Percentiles rank a stretch among this genome's conserved stretches.
These are phyloP conservation scores for Microtus ochrogaster DNA, from an alignment of 2,113 vertebrate species.

Conservation along the genomic window DNA sequence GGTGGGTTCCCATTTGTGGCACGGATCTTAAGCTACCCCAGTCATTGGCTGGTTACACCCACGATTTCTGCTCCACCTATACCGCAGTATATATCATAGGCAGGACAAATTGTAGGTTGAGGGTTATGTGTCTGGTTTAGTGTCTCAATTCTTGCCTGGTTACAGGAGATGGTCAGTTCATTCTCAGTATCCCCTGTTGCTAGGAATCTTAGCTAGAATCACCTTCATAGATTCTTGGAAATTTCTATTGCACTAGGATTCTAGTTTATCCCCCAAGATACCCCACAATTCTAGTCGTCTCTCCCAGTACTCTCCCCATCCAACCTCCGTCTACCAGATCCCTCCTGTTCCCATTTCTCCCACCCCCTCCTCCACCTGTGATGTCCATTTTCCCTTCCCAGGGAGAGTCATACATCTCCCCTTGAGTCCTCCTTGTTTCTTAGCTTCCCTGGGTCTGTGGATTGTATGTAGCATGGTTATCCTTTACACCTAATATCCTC, in stretches of 20 bases:
- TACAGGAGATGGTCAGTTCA: background rate
- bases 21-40: background rate
- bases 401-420: too few relatives aligned
- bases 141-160: background rate
- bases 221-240: background rate
- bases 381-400: background rate
- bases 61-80: background rate
- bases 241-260: background rate
- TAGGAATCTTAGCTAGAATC: background rate
- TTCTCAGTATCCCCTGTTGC: background rate
- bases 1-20: background rate
- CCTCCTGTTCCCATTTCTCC: background rate
- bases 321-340: background rate
- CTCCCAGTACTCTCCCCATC: background rate
- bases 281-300: background rate
- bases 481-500: background rate
- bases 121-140: background rate
- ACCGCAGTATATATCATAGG: background rate
- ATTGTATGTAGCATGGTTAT: background rate
- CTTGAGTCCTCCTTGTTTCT: background rate
- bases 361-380: background rate
- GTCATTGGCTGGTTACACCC: background rate
- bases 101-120: background rate
- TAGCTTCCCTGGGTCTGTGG: background rate
- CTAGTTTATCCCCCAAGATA: background rate